Evolutionary conservation across 2,797 vertebrate genomes (phyloP).

Genomic region (Melanotaenia boesemani): DNA sequence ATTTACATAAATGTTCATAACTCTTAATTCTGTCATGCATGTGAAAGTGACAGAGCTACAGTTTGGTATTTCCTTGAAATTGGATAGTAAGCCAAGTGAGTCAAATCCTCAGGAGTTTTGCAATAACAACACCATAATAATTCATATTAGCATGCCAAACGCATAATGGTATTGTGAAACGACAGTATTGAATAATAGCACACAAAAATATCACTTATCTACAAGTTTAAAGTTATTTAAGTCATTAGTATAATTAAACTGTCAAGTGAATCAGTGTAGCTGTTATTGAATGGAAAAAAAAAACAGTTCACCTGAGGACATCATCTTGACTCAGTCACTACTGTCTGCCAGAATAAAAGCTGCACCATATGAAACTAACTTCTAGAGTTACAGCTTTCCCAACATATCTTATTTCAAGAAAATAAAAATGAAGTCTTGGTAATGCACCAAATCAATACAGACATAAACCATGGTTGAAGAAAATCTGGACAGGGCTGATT

Average conservation of each 20-base stretch:
- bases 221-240: no score
- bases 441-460: neutral
- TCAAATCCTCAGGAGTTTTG: neutral
- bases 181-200: no score
- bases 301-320: no score
- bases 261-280: no score
- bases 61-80: neutral
- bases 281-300: no score
- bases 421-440: neutral
- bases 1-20: neutral
- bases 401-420: neutral
- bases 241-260: no score
- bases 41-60: neutral
- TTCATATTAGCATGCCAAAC: no score
- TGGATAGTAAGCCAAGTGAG: neutral
- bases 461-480: neutral
- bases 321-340: neutral
- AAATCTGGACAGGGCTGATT: no score
- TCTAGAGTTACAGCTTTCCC: neutral
- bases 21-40: neutral
- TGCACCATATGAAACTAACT: neutral
- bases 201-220: no score
- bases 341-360: neutral
- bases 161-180: no score
- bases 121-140: neutral